Conservation (phyloP, 2,888 invertebrate species). For the Euplagia quadripunctaria region DNA sequence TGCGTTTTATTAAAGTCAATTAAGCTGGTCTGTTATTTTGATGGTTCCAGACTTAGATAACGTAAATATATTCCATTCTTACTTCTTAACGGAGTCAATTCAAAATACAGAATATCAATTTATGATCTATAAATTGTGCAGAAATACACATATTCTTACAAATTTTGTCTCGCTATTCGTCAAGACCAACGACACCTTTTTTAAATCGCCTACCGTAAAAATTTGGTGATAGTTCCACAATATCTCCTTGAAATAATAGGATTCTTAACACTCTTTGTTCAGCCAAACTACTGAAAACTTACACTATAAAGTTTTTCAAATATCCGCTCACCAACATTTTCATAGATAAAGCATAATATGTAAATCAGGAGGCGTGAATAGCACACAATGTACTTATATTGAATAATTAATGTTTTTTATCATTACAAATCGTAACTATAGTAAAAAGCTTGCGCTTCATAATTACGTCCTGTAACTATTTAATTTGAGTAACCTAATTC, state of each 20-base stretch:
- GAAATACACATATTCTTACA: background rate
- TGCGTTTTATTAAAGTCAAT: background rate
- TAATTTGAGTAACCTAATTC: slow-evolving; percentile 67
- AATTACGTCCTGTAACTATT: slow-evolving; percentile 60
- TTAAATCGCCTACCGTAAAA: too few species aligned
- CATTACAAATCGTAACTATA: slow-evolving; percentile 44
- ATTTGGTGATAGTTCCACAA: background rate
- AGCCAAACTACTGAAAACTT: background rate
- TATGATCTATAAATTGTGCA: background rate
- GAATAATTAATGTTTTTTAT: slow-evolving; percentile 25
- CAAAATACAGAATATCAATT: background rate
- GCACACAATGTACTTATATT: background rate
- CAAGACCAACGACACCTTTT: background rate
- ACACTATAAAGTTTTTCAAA: too few species aligned
- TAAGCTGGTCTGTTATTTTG: background rate
- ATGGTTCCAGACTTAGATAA: background rate
- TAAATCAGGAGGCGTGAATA: background rate
- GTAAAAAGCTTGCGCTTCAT: slow-evolving; percentile 51
- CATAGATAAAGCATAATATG: background rate
- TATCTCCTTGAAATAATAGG: background rate
- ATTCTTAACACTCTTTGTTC: background rate
- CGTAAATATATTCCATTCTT: background rate
- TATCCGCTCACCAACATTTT: too few species aligned
- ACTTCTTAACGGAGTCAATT: background rate
- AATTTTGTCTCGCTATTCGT: background rate